Base-by-base conservation (phyloP, 2,888 invertebrate species). In the Xanthorhoe designata region DNA sequence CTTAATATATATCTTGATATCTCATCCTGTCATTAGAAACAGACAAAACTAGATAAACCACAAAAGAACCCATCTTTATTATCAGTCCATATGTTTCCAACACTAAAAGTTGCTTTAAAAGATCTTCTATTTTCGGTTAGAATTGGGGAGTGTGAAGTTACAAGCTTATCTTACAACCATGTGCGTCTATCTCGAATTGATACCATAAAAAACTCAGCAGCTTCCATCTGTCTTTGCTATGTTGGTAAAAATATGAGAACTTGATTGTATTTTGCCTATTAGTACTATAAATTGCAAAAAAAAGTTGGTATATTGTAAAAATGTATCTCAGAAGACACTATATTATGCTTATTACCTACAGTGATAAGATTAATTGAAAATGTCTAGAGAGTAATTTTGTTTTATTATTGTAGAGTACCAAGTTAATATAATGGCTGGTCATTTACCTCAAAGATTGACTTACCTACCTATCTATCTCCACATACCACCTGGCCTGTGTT, bases 31-130 rank as follows among this genome's bases (percentile, higher is more conserved):
- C 63, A 75, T 70, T 73, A 62, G 61, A 74, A 72, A 72, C 72
- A 35, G 73, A 70, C 69, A 69, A 64, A 70, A 73, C 72, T 72
- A 75, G 75, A 79, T 78, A 75, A 84, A 80, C 76, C 76, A 73
- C 74, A 71, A 74, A 73, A 68, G 76, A 73, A 65, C 54, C 70
- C 69, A 32, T 73, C 38, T 76, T 78, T 78, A 79, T 78, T 77
- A 77, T 77, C 77, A 74, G 59, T 69, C 73, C 78, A 79, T 75
- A 70, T 77, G 78, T 75, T 74, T 66, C 52, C 57, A 60, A 70
- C 76, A 75, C 68, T 74, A 73, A 68, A 73, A 70, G 66, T 69
- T 73, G 69, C 66, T 64, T 69, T 72, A 75, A 70, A 67, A 62
- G 62, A 69, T 35, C 38, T 56, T 67, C 68, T 75, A 72, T 69